A percentile compares a stretch with the other conserved stretches of the same genome.
These are phyloP conservation scores for Gymnoscelis rufifasciata DNA, from an alignment of 2,888 invertebrate genomes.

Conservation along the genomic window DNA sequence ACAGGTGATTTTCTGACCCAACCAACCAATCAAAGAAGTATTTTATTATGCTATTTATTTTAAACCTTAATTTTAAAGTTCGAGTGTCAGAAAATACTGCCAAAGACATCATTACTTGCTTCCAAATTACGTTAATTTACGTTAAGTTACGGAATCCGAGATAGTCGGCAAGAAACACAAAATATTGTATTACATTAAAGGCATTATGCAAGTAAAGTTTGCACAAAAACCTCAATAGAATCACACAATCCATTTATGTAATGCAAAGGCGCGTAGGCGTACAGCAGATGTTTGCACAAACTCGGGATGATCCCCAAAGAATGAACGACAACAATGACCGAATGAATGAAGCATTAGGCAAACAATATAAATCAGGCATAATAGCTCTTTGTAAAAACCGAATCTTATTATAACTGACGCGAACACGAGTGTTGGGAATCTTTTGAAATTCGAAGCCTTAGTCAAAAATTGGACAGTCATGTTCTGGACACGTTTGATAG, in stretches of 20 bases:
- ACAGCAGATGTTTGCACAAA: constrained; percentile 64
- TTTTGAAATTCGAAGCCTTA: constrained; percentile 22
- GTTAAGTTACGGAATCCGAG: too few relatives aligned
- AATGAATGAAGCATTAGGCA: constrained; percentile 39
- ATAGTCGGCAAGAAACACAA: not conserved
- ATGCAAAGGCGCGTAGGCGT: constrained; percentile 43
- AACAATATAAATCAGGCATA: constrained; percentile 53
- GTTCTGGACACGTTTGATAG: not conserved
- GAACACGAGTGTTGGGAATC: constrained; percentile 33
- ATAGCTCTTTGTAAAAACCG: constrained; percentile 47
- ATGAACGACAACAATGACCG: constrained; percentile 47
- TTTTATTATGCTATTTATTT: too few relatives aligned
- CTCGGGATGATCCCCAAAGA: constrained; percentile 32
- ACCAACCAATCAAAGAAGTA: too few relatives aligned
- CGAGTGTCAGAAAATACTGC: too few relatives aligned
- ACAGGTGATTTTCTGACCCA: too few relatives aligned
- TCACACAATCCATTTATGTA: constrained; percentile 16
- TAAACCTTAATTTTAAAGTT: too few relatives aligned
- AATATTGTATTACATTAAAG: constrained; percentile 7
- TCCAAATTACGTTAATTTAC: too few relatives aligned
- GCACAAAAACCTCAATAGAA: constrained; percentile 18
- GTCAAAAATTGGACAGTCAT: constrained; percentile 9
- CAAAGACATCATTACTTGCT: too few relatives aligned
- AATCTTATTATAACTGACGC: constrained; percentile 65
- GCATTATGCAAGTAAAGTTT: constrained; percentile 25